Conservation (phyloP, 2,797 vertebrate genomes). For the Molossus alvarezi region DNA sequence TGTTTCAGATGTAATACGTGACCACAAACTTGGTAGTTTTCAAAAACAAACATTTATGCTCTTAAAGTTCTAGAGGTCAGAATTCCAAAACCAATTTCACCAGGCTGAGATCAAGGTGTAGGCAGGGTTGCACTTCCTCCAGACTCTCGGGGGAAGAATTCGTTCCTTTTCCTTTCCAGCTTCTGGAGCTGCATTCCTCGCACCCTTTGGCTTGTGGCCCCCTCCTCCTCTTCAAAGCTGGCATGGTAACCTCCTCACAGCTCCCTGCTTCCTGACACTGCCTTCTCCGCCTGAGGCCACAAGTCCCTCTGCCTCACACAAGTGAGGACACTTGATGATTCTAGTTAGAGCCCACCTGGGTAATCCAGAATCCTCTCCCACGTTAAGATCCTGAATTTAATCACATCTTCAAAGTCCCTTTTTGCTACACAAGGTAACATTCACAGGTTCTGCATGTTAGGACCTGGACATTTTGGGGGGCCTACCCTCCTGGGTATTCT, state of each 20-base stretch:
- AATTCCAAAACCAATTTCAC: neutral
- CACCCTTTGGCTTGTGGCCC: neutral
- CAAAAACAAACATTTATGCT: neutral
- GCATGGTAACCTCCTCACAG: neutral
- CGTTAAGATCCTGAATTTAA: no score
- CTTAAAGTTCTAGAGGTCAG: neutral
- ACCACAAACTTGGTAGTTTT: neutral
- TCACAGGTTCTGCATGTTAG: neutral
- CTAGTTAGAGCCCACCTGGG: neutral
- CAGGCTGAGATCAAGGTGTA: no score
- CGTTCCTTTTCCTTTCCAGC: neutral
- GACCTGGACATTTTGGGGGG: neutral
- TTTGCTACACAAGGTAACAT: no score
- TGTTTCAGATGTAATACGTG: neutral
- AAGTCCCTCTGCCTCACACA: neutral
- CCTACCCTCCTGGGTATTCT: neutral
- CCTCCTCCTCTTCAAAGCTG: neutral
- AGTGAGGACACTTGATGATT: neutral
- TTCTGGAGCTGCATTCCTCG: neutral
- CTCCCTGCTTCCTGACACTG: neutral
- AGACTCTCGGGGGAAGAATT: no score
- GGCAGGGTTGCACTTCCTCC: no score
- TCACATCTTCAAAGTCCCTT: no score
- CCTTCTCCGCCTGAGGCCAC: neutral
- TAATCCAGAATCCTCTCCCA: no score